Evolutionary conservation across 2,797 vertebrate species (phyloP).

Genomic region (Sphaeramia orbicularis): DNA sequence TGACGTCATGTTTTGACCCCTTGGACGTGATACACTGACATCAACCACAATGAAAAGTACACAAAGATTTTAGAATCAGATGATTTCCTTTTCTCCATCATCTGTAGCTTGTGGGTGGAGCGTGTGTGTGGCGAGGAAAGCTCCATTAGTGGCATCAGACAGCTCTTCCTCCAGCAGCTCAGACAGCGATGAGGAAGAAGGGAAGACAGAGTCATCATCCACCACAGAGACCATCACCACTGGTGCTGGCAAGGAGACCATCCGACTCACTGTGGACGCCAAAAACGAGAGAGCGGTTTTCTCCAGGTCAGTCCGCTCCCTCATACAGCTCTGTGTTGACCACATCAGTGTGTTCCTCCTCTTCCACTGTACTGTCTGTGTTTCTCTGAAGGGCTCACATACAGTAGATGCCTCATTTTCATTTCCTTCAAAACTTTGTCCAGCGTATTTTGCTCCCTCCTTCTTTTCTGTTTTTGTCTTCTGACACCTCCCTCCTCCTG

Average conservation of each 20-base stretch:
- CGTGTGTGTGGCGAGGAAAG: slow-evolving; percentile 89
- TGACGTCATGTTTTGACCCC: too few relatives aligned
- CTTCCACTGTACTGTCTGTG: not conserved
- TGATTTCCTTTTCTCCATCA: not conserved
- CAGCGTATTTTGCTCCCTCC: slow-evolving; percentile 44
- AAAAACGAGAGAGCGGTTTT: slow-evolving; percentile 84
- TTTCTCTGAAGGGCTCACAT: slow-evolving; percentile 32
- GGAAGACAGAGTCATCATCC: slow-evolving; percentile 74
- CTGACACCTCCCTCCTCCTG: slow-evolving; percentile 61
- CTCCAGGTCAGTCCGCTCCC: slow-evolving; percentile 71
- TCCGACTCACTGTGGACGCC: slow-evolving; percentile 77
- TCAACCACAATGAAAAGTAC: not conserved
- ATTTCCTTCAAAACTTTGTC: slow-evolving; percentile 23
- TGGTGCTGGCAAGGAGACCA: slow-evolving; percentile 82
- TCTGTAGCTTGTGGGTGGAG: slow-evolving; percentile 88
- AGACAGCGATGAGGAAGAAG: slow-evolving; percentile 88
- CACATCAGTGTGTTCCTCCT: slow-evolving; percentile 6
- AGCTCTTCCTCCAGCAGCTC: slow-evolving; percentile 92
- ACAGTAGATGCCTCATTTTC: slow-evolving; percentile 12
- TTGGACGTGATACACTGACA: not conserved
- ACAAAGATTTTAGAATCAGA: not conserved
- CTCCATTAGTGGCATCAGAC: slow-evolving; percentile 90
- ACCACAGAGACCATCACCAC: slow-evolving; percentile 81
- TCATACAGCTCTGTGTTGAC: slow-evolving; percentile 12
- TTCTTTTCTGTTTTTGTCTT: slow-evolving; percentile 52